Evolutionary conservation across 2,888 invertebrate species (phyloP), one percentile per base, ranked within the genome.

Genomic region (Ceramica pisi): DNA sequence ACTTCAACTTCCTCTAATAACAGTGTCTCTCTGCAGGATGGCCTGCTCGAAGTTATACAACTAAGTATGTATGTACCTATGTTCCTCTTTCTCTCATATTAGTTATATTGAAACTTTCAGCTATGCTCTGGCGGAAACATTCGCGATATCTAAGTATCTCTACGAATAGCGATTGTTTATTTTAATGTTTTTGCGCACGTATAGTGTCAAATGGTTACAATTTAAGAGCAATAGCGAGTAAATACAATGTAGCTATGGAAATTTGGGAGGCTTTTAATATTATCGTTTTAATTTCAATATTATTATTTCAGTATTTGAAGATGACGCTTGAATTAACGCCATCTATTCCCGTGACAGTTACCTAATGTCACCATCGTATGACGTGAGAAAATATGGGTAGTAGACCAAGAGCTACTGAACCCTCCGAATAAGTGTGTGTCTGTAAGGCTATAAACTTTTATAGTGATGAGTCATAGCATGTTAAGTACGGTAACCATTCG

Each of bases 1-100:
- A 46, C 26, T 35, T 71, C 19, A 41, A 50, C 9, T 26, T 41
- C 16, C 57, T 26, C 21, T 41, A 48, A 41, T 59, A 71, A 41
- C 16, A n/a, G 26, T 21, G 26, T 21, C 19, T 10, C 10, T 26
- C 48, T 14, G 7, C 8, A 50, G 26, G 5, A 50, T 31, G 10
- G 57, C 21, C 16, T 46, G 3, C 23, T 55, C 12, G 19, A 46
- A 41, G 41, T 41, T 16, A 14, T 41, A 41, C 5, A 41, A 41
- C 14, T 41, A 41, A 14, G 41, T 38, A 12, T 38, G n/a, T n/a
- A n/a, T n/a, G n/a, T n/a, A n/a, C n/a, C n/a, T n/a, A n/a, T n/a
- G 12, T 38, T 38, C 2, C 16, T 19, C n/a, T 1, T 48, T 16
- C 21, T 19, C 9, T 55, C 21, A 2, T 35, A 44, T 19, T 2